Base-by-base conservation (phyloP, 2,797 vertebrate species). In the Passerculus sandwichensis region DNA sequence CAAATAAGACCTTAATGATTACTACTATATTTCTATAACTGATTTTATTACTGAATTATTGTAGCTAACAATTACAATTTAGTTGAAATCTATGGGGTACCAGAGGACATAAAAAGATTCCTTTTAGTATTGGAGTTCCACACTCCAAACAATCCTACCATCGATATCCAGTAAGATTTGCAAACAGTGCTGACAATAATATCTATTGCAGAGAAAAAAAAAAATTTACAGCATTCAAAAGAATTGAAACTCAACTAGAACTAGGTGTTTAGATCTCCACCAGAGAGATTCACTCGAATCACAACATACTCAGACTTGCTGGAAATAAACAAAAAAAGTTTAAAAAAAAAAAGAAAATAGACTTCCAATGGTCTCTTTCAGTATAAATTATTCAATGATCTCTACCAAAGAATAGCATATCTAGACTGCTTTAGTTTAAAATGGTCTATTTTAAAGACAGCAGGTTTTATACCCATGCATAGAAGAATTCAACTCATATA, bases 1-100 rank as follows among this genome's bases (percentile, higher is more conserved):
- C 8, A 94, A 93, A 94, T 88, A 93, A 89, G 95, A 84, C 13
- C 27, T 57, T 89, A 93, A 59, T 60, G 64, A 93, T 83, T 87
- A 66, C 32, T 19, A 84, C 36, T 72, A 56, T 77, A 91, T 83
- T 91, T 77, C 62, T 90, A 36, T 60, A 76, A 77, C 44, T 44
- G 61, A 56, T 88, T 89, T 93, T 95, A 91, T 85, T 88, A 72
- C 72, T 48, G 65, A 75, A 44, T 92, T 89, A 80, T 65, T 86
- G 64, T 53, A 91, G 38, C 40, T 82, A 91, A 73, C 29, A 86
- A 54, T 78, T 83, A 80, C 42, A 83, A 36, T 80, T 86, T 78
- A 89, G 40, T 27, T 78, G 45, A 88, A 89, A 92, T 69, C 38
- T 83, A 70, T 66, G 65, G 42, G 13, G 1, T 65, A 50, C 10